These are phyloP conservation scores for Labia minor DNA, from an alignment of 2,888 invertebrate genomes.

Conservation along the genomic window DNA sequence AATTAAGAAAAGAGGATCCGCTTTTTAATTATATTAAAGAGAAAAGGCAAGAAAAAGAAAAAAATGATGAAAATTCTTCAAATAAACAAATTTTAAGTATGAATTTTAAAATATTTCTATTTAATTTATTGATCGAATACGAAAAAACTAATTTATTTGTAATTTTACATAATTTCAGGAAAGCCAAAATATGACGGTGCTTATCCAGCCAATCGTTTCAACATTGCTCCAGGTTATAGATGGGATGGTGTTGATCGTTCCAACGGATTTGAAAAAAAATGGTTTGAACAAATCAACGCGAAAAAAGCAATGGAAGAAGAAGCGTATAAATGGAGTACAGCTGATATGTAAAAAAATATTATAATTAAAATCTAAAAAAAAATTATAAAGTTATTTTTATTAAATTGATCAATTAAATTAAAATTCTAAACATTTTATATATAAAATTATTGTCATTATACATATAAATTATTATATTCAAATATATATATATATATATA, in stretches of 20 bases:
- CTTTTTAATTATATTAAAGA: conserved; percentile 79
- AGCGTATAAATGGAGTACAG: conserved; percentile 70
- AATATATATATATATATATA: too few relatives aligned
- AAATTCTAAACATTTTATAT: too few relatives aligned
- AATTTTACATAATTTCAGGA: conserved; percentile 35
- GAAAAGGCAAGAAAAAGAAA: conserved; percentile 46
- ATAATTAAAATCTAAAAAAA: not conserved
- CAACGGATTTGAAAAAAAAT: conserved; percentile 87
- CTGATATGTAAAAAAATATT: conserved; percentile 64
- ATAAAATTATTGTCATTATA: too few relatives aligned
- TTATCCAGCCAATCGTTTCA: conserved; percentile 83
- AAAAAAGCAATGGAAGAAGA: conserved; percentile 68
- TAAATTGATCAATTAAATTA: too few relatives aligned
- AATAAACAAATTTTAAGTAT: not conserved
- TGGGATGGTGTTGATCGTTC: conserved; percentile 99
- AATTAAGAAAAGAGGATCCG: conserved; percentile 80
- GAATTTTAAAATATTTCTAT: conserved; percentile 13
- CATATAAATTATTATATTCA: too few relatives aligned
- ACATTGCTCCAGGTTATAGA: conserved; percentile 82
- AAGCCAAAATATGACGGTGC: conserved; percentile 71
- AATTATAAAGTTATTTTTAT: too few relatives aligned
- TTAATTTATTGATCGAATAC: not conserved
- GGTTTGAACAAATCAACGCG: conserved; percentile 66
- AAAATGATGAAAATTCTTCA: not conserved
- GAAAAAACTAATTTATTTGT: not conserved